These are phyloP conservation scores for Sylvicola cinctus DNA, from an alignment of 2,888 invertebrate genomes.

Conservation along the genomic window DNA sequence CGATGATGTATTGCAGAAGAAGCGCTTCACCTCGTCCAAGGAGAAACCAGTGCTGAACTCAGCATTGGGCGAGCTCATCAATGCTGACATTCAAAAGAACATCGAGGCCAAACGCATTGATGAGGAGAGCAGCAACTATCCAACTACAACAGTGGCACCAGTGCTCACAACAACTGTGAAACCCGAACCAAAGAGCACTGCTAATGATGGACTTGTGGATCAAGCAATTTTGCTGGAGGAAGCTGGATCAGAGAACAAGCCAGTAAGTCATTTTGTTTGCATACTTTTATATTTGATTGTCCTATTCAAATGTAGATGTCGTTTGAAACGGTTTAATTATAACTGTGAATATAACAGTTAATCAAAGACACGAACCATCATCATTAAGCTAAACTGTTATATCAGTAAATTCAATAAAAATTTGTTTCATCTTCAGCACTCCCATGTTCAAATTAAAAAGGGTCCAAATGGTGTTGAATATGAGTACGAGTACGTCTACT, in stretches of 20 bases:
- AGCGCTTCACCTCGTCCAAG: constrained; percentile 15
- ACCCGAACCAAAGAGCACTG: constrained; percentile 10
- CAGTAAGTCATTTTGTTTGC: constrained; percentile 14
- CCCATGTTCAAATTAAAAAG: constrained; percentile 64
- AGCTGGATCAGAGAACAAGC: constrained; percentile 45
- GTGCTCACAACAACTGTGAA: constrained; percentile 30
- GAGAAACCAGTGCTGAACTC: constrained; percentile 25
- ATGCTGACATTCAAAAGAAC: constrained; percentile 31
- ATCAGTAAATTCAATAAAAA: too few relatives aligned
- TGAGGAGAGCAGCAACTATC: constrained; percentile 15
- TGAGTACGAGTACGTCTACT: constrained; percentile 81
- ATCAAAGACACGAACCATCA: too few relatives aligned
- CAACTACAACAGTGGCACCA: constrained; percentile 33
- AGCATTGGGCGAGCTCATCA: constrained; percentile 24
- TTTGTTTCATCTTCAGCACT: too few relatives aligned
- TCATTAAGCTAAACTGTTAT: too few relatives aligned
- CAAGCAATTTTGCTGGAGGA: constrained; percentile 35
- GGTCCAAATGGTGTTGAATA: constrained; percentile 80
- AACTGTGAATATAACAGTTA: too few relatives aligned
- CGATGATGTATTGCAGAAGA: constrained; percentile 1
- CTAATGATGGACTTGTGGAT: constrained; percentile 25
- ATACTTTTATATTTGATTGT: background rate
- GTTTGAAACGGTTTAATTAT: background rate
- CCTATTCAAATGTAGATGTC: background rate
- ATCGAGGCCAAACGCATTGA: constrained; percentile 26